These are phyloP conservation scores for Geopemphigus sp. DNA, from an alignment of 1,140 invertebrate species.

Conservation along the genomic window DNA sequence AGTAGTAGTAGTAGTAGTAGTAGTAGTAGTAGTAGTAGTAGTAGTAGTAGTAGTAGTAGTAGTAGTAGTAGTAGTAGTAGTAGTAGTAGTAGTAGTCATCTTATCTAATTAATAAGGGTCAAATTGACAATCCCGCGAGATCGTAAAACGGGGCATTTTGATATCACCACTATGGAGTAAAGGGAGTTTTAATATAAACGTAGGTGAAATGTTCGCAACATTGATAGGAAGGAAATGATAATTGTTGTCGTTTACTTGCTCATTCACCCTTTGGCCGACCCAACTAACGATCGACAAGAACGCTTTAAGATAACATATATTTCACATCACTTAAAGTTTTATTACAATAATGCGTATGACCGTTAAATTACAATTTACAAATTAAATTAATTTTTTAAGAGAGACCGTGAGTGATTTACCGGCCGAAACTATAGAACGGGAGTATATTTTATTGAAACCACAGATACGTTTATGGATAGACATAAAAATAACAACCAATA, in stretches of 20 bases:
- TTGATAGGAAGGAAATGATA: constrained; percentile 9
- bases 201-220: background rate
- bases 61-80: no score
- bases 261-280: background rate
- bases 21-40: no score
- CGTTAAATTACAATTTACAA: constrained; percentile 26
- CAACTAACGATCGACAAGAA: constrained; percentile 12
- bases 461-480: background rate
- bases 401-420: background rate
- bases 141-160: background rate
- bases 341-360: background rate
- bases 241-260: constrained; percentile 14
- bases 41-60: no score
- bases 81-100: no score
- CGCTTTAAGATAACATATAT: constrained; percentile 22
- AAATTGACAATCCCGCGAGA: background rate
- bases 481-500: background rate
- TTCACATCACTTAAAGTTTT: background rate
- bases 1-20: no score
- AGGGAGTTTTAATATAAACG: background rate
- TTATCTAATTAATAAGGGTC: background rate
- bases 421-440: background rate
- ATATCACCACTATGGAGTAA: background rate
- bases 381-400: constrained; percentile 27
- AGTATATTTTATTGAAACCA: background rate